phyloP scores from a whole-genome alignment of 2,113 vertebrate genomes.

The Noctilio leporinus region DNA sequence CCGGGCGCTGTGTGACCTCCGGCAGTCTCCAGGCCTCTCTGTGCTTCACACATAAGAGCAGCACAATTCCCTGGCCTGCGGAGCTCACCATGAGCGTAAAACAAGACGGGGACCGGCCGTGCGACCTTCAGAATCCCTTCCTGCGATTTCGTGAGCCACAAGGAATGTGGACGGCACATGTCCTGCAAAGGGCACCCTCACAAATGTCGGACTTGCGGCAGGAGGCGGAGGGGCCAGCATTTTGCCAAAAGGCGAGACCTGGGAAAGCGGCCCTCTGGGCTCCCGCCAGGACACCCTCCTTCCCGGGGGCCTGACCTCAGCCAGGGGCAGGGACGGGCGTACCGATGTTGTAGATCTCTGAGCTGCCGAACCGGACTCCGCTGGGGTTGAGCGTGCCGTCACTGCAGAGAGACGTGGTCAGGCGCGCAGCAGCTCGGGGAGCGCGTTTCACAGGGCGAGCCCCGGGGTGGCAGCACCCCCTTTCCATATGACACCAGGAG shows the following conservation, averaged over 20 bases:
- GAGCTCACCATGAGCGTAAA: background rate
- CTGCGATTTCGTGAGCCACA: accelerated
- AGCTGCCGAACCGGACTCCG: constrained; percentile 96
- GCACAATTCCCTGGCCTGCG: accelerated
- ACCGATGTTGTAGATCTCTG: constrained; percentile 99
- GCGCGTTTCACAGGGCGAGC: background rate
- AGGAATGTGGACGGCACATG: accelerated
- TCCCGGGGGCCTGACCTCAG: background rate
- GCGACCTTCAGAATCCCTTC: no score
- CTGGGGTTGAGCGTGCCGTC: constrained; percentile 97
- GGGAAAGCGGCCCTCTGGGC: background rate
- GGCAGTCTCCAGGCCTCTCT: background rate
- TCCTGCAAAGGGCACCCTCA: background rate
- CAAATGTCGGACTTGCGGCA: accelerated
- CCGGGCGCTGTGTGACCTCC: background rate
- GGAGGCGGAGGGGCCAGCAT: background rate
- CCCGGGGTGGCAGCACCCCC: background rate
- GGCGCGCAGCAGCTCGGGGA: background rate
- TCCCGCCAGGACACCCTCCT: background rate
- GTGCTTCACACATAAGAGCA: background rate
- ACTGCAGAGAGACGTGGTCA: constrained; percentile 72
- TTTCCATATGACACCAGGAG: accelerated
- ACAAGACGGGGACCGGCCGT: accelerated
- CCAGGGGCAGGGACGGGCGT: background rate
- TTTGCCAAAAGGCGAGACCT: background rate